phyloP scores from a whole-genome alignment of 92 coral and sea anemone genomes.

The Heliopora coerulea region DNA sequence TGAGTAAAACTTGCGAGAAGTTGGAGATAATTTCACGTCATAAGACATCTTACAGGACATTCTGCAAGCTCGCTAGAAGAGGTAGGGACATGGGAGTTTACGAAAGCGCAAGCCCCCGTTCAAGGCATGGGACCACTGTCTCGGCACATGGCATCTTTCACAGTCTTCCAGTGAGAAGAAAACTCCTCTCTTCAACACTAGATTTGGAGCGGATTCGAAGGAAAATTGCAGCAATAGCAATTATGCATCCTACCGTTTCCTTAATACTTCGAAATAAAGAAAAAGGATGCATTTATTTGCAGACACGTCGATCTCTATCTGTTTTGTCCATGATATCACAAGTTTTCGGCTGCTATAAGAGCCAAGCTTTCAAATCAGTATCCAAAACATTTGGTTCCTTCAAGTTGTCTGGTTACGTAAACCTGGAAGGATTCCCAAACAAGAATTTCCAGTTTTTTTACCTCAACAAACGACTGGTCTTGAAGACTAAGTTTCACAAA shows the following conservation, averaged over 20 bases:
- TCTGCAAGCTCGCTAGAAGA: conserved; percentile 71
- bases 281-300: conserved; percentile 68
- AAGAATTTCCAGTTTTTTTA: conserved; percentile 80
- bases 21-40: conserved; percentile 82
- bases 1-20: conserved; percentile 73
- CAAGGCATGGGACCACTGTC: conserved; percentile 79
- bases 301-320: conserved; percentile 71
- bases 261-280: conserved; percentile 71
- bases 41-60: conserved; percentile 75
- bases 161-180: conserved; percentile 85
- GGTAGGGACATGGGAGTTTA: conserved; percentile 68
- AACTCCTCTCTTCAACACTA: conserved; percentile 61
- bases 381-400: conserved; percentile 44
- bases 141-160: conserved; percentile 68
- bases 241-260: conserved; percentile 78
- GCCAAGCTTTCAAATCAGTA: conserved; percentile 68
- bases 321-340: conserved; percentile 73
- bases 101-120: conserved; percentile 69
- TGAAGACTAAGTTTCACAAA: conserved; percentile 88
- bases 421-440: conserved; percentile 66
- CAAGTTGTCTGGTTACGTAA: conserved; percentile 66
- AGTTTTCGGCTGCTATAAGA: conserved; percentile 79
- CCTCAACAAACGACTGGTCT: conserved; percentile 75
- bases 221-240: conserved; percentile 72
- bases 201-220: conserved; percentile 87